Percentiles rank a stretch among this genome's conserved stretches.
These are phyloP conservation scores for Hyalella azteca DNA, from an alignment of 2,888 invertebrate genomes.

Conservation along the genomic window DNA sequence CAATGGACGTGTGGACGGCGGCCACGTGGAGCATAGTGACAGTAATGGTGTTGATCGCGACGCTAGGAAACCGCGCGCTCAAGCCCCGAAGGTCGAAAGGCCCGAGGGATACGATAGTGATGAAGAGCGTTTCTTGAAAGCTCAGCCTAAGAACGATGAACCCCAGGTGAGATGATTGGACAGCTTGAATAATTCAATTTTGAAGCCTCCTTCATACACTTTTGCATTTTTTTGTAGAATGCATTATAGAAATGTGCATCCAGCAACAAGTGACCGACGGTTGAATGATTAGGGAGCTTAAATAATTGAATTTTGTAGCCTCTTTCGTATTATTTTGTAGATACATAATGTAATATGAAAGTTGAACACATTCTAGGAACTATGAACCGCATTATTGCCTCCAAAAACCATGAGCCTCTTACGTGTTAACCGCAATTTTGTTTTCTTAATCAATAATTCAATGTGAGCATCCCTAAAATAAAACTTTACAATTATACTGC, in stretches of 20 bases:
- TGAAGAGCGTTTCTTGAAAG: slow-evolving; percentile 29
- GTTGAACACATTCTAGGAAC: no score
- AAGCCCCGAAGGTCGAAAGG: neutral
- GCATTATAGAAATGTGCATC: no score
- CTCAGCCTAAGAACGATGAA: slow-evolving; percentile 10
- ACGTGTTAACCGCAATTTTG: no score
- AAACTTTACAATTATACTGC: no score
- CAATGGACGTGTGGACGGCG: neutral
- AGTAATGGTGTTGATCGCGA: slow-evolving; percentile 23
- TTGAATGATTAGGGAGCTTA: no score
- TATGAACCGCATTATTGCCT: no score
- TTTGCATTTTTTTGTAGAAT: no score
- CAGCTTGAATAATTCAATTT: neutral
- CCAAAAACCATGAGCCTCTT: no score
- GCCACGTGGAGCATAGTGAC: slow-evolving; percentile 12
- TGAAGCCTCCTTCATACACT: neutral
- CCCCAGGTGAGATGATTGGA: neutral
- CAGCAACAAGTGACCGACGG: no score
- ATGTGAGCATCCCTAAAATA: no score
- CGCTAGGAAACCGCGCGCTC: neutral
- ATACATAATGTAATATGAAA: neutral
- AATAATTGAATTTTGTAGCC: neutral
- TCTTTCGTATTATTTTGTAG: neutral
- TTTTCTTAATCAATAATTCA: no score
- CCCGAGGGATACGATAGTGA: neutral